These are phyloP conservation scores for Gallinago nigripennis DNA, from an alignment of 2,797 vertebrate genomes.

Conservation along the genomic window DNA sequence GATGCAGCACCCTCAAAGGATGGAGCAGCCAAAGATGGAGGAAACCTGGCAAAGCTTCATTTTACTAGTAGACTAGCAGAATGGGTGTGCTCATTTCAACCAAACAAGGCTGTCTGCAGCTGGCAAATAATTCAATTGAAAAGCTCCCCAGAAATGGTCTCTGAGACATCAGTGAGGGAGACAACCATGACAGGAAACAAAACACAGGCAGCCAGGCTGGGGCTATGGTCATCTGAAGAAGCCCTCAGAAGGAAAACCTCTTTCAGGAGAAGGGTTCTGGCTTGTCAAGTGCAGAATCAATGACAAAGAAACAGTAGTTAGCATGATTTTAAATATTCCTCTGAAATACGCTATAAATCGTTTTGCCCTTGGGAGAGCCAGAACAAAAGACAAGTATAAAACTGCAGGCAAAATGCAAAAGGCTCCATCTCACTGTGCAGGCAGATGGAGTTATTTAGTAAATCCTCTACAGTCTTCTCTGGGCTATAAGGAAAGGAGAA, in stretches of 20 bases:
- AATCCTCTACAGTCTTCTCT: conserved; percentile 32
- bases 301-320: conserved; percentile 66
- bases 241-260: background rate
- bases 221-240: background rate
- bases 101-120: background rate
- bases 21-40: background rate
- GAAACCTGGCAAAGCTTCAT: background rate
- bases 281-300: conserved; percentile 47
- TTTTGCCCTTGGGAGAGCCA: conserved; percentile 41
- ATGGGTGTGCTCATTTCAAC: background rate
- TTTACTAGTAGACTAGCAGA: background rate
- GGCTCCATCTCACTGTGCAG: conserved; percentile 37
- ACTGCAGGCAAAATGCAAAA: conserved; percentile 37
- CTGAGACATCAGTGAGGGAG: background rate
- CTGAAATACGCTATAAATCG: conserved; percentile 53
- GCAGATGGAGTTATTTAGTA: conserved; percentile 62
- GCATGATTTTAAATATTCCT: conserved; percentile 67
- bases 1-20: background rate
- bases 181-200: background rate
- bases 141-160: background rate
- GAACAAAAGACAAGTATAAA: conserved; percentile 55
- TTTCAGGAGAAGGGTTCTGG: conserved; percentile 41
- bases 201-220: background rate
- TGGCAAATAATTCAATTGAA: background rate
- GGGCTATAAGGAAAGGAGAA: background rate